These are phyloP conservation scores for Lepidurus apus DNA, from an alignment of 1,140 invertebrate genomes.

Conservation along the genomic window DNA sequence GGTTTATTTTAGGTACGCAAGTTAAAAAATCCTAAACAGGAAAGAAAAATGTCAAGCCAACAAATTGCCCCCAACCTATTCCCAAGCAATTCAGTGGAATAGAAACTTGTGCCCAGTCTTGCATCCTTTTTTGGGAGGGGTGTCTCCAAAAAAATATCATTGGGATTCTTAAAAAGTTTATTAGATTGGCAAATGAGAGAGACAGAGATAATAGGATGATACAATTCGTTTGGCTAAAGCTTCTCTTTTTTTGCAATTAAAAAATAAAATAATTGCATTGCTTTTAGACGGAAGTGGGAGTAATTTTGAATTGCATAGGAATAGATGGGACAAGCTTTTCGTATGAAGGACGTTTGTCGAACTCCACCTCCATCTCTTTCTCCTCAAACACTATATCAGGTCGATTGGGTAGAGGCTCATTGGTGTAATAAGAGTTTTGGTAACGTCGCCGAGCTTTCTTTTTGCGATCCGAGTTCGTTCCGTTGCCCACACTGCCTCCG, in stretches of 20 bases:
- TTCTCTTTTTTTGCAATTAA: background rate
- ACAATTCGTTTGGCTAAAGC: background rate
- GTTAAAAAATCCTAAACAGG: no score
- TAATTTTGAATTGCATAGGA: background rate
- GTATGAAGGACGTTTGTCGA: background rate
- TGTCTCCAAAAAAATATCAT: no score
- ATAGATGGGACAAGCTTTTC: background rate
- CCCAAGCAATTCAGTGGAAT: conserved; percentile 15
- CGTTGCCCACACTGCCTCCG: background rate
- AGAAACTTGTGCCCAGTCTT: background rate
- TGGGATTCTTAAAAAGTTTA: no score
- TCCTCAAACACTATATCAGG: conserved; percentile 70
- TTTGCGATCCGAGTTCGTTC: conserved; percentile 9
- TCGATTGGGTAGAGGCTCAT: conserved; percentile 69
- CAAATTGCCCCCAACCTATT: background rate
- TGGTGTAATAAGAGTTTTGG: conserved; percentile 70
- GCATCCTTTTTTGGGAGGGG: background rate
- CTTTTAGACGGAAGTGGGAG: background rate
- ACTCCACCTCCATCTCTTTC: conserved; percentile 67
- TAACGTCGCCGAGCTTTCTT: conserved; percentile 47
- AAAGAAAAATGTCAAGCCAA: background rate
- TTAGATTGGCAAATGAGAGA: no score
- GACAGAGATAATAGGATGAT: background rate
- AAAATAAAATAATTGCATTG: background rate
- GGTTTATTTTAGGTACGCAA: no score